These are phyloP conservation scores for Mastomys coucha DNA, from an alignment of 2,113 vertebrate species.

Conservation along the genomic window DNA sequence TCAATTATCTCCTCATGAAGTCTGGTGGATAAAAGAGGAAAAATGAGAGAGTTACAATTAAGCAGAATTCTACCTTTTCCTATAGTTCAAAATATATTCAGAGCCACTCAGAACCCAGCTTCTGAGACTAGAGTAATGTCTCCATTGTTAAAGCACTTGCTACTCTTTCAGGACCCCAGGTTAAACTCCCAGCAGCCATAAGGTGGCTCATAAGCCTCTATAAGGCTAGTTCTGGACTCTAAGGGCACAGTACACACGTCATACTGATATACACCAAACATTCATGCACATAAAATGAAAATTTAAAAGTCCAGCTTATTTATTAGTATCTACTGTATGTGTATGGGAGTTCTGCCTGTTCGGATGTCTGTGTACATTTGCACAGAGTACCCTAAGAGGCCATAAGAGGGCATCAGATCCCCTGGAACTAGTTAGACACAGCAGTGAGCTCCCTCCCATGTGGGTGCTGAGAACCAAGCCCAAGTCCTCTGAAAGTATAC, in stretches of 20 bases:
- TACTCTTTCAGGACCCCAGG: neutral
- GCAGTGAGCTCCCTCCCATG: neutral
- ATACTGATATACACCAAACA: neutral
- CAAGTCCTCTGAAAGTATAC: neutral
- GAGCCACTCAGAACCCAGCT: neutral
- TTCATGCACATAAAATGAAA: neutral
- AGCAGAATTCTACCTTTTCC: neutral
- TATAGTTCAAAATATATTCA: neutral
- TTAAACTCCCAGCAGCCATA: neutral
- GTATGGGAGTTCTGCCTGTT: neutral
- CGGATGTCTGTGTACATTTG: neutral
- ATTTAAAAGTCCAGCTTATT: neutral
- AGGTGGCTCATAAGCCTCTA: no score
- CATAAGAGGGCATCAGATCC: neutral
- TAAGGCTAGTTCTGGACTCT: neutral
- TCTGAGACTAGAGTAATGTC: neutral
- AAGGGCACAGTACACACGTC: neutral
- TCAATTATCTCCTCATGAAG: conserved; percentile 99
- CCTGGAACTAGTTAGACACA: neutral
- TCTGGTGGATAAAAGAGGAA: conserved; percentile 83
- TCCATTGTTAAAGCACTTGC: neutral
- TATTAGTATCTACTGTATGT: neutral
- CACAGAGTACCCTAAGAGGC: neutral
- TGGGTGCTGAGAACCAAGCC: neutral
- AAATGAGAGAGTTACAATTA: neutral